These are phyloP conservation scores for Lamellibrachia luymesi DNA, from an alignment of 1,140 invertebrate genomes.

Conservation along the genomic window DNA sequence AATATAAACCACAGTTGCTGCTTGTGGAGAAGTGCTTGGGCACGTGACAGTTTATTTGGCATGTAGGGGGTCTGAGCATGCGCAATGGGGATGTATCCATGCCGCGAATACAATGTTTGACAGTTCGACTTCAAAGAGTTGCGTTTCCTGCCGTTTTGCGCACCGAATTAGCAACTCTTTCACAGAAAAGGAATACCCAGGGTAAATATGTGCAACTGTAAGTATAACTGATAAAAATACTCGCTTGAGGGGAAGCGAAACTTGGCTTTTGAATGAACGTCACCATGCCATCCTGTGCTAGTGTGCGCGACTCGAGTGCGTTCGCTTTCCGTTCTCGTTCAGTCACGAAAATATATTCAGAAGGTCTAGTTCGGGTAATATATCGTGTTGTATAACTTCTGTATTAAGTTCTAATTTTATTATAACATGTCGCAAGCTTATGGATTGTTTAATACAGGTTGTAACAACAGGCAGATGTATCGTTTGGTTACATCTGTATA, in stretches of 20 bases:
- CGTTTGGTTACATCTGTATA: no score
- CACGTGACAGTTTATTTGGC: constrained; percentile 10
- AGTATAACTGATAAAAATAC: not conserved
- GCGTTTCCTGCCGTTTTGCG: not conserved
- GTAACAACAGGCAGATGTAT: no score
- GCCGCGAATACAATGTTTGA: not conserved
- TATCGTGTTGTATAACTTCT: no score
- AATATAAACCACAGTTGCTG: constrained; percentile 9
- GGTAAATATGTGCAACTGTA: not conserved
- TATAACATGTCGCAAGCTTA: no score
- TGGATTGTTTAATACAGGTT: no score
- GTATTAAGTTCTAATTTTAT: no score
- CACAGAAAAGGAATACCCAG: not conserved
- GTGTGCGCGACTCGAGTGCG: not conserved
- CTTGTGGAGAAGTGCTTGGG: not conserved
- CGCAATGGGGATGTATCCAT: not conserved
- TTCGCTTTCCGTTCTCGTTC: not conserved
- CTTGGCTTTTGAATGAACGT: not conserved
- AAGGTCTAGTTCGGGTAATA: no score
- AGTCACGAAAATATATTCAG: not conserved
- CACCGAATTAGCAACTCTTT: not conserved
- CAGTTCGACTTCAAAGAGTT: constrained; percentile 4
- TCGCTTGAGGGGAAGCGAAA: not conserved
- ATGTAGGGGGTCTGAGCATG: not conserved
- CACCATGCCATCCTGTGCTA: not conserved